Percentiles rank a stretch among this genome's conserved stretches.
Conservation (phyloP, 2,888 invertebrate species). For the Itoplectis maculator region DNA sequence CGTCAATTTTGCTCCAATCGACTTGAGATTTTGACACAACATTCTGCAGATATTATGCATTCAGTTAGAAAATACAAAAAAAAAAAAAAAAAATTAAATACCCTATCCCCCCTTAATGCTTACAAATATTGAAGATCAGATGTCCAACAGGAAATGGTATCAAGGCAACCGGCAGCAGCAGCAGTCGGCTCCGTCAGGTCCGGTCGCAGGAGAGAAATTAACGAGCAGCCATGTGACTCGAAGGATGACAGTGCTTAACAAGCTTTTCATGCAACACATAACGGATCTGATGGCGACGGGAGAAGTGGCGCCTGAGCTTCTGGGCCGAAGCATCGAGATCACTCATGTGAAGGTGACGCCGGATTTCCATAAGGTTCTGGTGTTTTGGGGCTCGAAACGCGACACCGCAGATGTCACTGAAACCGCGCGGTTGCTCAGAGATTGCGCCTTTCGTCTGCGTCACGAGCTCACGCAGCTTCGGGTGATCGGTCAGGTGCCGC, state of each 20-base stretch:
- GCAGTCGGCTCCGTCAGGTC: conserved; percentile 72
- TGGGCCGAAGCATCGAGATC: conserved; percentile 90
- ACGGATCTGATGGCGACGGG: conserved; percentile 92
- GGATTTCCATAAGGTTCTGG: conserved; percentile 89
- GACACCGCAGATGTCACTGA: conserved; percentile 84
- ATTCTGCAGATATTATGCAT: too few relatives aligned
- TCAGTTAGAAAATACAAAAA: too few relatives aligned
- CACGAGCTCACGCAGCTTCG: conserved; percentile 91
- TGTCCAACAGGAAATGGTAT: conserved; percentile 68
- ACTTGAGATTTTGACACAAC: too few relatives aligned
- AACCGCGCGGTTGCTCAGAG: conserved; percentile 86
- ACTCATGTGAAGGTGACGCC: conserved; percentile 89
- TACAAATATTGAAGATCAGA: too few relatives aligned
- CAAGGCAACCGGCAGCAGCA: conserved; percentile 73
- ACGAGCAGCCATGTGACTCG: conserved; percentile 86
- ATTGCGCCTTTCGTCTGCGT: conserved; percentile 87
- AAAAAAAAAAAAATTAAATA: too few relatives aligned
- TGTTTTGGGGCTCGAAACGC: conserved; percentile 90
- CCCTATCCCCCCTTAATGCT: too few relatives aligned
- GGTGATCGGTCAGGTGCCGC: conserved; percentile 91
- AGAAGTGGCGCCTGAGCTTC: conserved; percentile 87
- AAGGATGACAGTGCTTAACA: conserved; percentile 90
- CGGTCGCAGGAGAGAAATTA: conserved; percentile 79
- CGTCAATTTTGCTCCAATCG: too few relatives aligned
- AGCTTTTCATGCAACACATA: conserved; percentile 92